These are phyloP conservation scores for Meles meles DNA, from an alignment of 2,113 vertebrate genomes.

Conservation along the genomic window DNA sequence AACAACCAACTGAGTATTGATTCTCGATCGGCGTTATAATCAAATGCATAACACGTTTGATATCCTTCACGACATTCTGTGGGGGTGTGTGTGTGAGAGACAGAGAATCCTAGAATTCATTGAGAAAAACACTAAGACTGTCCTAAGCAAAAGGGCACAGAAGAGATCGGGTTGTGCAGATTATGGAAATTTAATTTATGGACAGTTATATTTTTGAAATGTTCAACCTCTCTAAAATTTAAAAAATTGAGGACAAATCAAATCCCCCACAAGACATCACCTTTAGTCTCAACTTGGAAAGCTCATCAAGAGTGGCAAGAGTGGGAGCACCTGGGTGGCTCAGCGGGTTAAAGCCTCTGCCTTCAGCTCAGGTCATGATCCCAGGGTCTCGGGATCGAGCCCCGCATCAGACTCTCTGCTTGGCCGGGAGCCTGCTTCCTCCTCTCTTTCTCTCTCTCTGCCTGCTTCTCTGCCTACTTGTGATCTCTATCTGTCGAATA, in stretches of 20 bases:
- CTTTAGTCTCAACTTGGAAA: not conserved
- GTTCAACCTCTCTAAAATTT: not conserved
- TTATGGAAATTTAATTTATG: not conserved
- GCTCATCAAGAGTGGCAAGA: not conserved
- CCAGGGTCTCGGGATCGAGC: no score
- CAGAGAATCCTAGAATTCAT: not conserved
- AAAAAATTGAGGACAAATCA: not conserved
- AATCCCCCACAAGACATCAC: not conserved
- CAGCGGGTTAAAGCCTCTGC: no score
- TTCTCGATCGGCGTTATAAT: not conserved
- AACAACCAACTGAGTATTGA: not conserved
- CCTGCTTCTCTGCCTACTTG: no score
- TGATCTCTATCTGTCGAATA: no score
- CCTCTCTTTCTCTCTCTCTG: no score
- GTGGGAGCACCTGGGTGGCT: no score
- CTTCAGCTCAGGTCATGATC: no score
- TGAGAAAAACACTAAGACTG: not conserved
- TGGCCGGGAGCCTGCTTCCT: no score
- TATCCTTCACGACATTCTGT: not conserved
- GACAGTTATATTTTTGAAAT: not conserved
- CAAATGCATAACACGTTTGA: not conserved
- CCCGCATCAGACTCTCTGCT: no score
- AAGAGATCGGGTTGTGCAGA: not conserved
- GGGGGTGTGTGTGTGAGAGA: not conserved
- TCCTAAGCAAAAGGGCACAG: not conserved